Percentiles rank a stretch among this genome's conserved stretches.
Conservation (phyloP, 2,888 invertebrate species). For the Halictus ligatus region DNA sequence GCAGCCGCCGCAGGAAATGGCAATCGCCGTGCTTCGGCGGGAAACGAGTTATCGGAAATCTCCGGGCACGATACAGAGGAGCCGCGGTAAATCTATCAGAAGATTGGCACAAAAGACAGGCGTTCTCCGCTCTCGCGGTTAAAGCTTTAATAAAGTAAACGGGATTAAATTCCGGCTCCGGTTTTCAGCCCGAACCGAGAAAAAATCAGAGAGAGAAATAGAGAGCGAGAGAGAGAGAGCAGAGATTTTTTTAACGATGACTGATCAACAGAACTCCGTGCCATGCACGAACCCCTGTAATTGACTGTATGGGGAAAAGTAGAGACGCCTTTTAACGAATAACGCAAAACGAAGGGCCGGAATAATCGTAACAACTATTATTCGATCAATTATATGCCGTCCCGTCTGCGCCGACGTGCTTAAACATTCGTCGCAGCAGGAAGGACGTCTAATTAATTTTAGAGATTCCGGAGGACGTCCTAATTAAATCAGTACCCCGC, state of each 20-base stretch:
- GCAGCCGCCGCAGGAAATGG: background rate
- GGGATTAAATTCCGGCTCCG: conserved; percentile 43
- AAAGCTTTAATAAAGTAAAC: conserved; percentile 48
- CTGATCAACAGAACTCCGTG: conserved; percentile 20
- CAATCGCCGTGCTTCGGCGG: conserved; percentile 4
- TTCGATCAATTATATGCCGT: background rate
- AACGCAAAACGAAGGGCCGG: background rate
- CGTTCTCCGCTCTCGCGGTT: conserved; percentile 29
- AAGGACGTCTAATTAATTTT: background rate
- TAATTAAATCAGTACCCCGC: background rate
- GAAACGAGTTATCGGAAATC: conserved; percentile 52
- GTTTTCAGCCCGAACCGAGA: conserved; percentile 16
- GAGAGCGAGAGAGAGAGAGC: background rate
- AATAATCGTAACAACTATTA: conserved; percentile 4
- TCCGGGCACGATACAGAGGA: conserved; percentile 37
- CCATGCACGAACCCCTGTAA: background rate
- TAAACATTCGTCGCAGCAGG: background rate
- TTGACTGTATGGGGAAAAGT: background rate
- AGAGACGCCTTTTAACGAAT: background rate
- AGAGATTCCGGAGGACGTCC: background rate
- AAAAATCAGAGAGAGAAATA: background rate
- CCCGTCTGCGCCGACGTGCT: background rate
- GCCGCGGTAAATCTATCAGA: conserved; percentile 39
- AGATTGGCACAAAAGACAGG: conserved; percentile 48
- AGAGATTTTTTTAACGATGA: conserved; percentile 39